A percentile compares a stretch with the other conserved stretches of the same genome.
Evolutionary conservation across 2,797 vertebrate species (phyloP).

Genomic region (Hippoglossus hippoglossus): DNA sequence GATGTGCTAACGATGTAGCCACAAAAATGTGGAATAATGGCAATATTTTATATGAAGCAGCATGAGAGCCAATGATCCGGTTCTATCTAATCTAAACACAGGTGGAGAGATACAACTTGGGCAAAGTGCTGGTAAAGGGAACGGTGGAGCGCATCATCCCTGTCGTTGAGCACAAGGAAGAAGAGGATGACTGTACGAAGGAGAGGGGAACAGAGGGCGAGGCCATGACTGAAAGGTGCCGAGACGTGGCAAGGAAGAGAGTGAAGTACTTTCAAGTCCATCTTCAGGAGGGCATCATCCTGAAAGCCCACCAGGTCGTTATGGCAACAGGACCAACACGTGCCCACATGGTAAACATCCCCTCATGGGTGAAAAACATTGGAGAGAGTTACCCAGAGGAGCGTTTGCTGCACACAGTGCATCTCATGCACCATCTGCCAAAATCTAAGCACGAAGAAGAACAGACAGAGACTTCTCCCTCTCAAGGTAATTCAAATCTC

Average conservation of each 20-base stretch:
- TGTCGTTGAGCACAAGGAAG: constrained; percentile 47
- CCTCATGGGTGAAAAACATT: constrained; percentile 79
- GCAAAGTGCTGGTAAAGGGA: constrained; percentile 76
- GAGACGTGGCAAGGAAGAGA: constrained; percentile 22
- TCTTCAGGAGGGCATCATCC: constrained; percentile 69
- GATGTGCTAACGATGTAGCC: not conserved
- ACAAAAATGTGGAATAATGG: not conserved
- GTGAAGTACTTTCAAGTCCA: constrained; percentile 78
- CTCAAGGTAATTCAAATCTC: constrained; percentile 59
- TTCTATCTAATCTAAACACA: constrained; percentile 57
- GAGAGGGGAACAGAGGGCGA: not conserved
- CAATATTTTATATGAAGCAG: not conserved
- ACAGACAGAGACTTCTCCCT: constrained; percentile 3
- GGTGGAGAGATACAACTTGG: constrained; percentile 79
- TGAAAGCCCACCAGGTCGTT: constrained; percentile 75
- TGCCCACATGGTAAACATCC: constrained; percentile 85
- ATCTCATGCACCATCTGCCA: constrained; percentile 81
- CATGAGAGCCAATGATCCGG: not conserved
- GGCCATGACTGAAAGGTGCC: not conserved
- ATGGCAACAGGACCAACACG: constrained; percentile 85
- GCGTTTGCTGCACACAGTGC: constrained; percentile 81
- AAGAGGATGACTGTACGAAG: not conserved
- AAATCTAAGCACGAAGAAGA: constrained; percentile 43
- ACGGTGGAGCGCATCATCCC: constrained; percentile 81
- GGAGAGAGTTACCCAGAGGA: constrained; percentile 82